Evolutionary conservation across 2,888 invertebrate species (phyloP).

Genomic region (Cephus spinipes): DNA sequence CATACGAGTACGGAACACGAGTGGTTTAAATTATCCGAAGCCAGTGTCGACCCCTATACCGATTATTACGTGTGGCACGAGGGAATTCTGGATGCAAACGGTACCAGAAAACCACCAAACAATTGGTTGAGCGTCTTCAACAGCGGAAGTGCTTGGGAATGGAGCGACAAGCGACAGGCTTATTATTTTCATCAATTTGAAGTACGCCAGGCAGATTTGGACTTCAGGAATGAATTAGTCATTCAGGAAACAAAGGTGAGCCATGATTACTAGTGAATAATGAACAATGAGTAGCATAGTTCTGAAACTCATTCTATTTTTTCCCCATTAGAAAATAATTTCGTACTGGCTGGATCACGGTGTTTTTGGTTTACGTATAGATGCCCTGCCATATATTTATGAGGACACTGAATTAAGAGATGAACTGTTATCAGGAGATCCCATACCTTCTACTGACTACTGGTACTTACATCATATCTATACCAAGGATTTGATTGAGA

Average conservation of each 20-base stretch:
- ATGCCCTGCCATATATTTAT: constrained; percentile 77
- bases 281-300: no score
- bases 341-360: constrained; percentile 87
- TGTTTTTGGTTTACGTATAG: constrained; percentile 88
- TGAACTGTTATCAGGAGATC: no score
- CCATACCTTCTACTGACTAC: no score
- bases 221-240: constrained; percentile 4
- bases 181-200: constrained; percentile 84
- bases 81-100: constrained; percentile 63
- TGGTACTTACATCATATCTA: no score
- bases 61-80: no score
- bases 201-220: no score
- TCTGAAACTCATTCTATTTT: neutral
- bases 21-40: no score
- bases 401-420: constrained; percentile 70
- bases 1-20: no score
- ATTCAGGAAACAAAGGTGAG: neutral
- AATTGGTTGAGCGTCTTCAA: constrained; percentile 80
- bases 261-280: no score
- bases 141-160: constrained; percentile 80
- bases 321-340: constrained; percentile 69
- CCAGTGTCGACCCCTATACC: no score
- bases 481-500: no score
- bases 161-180: constrained; percentile 73
- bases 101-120: constrained; percentile 73